A percentile compares a stretch with the other conserved stretches of the same genome.
Conservation (phyloP, 2,888 invertebrate genomes). For the Napeogenes inachia region DNA sequence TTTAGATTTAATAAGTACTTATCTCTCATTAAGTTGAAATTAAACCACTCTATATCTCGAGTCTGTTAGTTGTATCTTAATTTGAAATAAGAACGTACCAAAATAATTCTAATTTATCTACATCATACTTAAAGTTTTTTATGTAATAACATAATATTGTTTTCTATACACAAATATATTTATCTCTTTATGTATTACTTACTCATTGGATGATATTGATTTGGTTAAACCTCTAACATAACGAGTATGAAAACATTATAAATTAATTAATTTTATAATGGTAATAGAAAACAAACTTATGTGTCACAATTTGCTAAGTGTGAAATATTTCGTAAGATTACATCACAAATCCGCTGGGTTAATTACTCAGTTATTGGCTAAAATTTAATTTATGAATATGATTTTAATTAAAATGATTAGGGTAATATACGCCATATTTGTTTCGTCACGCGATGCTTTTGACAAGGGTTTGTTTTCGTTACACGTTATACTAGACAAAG, state of each 20-base stretch:
- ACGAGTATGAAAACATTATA: too few relatives aligned
- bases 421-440: constrained; percentile 33
- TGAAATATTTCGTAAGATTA: constrained; percentile 35
- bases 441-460: constrained; percentile 35
- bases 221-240: too few relatives aligned
- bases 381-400: constrained; percentile 36
- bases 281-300: background rate
- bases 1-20: background rate
- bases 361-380: constrained; percentile 37
- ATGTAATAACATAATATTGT: too few relatives aligned
- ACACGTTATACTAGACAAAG: too few relatives aligned
- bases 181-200: too few relatives aligned
- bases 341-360: constrained; percentile 35
- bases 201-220: too few relatives aligned
- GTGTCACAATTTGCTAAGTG: constrained; percentile 10
- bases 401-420: constrained; percentile 42
- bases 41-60: background rate
- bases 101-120: too few relatives aligned
- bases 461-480: constrained; percentile 8
- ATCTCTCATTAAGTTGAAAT: background rate
- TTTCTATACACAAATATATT: too few relatives aligned
- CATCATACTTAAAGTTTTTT: too few relatives aligned
- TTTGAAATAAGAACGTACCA: background rate
- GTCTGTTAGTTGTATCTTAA: background rate
- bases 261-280: background rate